phyloP scores from a whole-genome alignment of 2,797 vertebrate genomes.

The Hapalemur alaotrensis region DNA sequence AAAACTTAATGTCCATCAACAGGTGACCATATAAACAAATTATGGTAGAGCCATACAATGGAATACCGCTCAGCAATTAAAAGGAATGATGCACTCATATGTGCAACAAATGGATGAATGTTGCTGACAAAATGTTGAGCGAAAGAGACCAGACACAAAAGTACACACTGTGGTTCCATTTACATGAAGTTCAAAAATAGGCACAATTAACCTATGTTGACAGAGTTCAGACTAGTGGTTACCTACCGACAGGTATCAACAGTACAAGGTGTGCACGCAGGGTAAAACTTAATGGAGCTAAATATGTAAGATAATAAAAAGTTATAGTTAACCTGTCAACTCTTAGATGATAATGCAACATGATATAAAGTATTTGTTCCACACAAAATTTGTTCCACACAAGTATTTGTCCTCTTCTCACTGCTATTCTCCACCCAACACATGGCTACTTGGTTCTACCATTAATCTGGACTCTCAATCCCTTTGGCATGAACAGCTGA shows the following conservation, averaged over 20 bases:
- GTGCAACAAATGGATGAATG: background rate
- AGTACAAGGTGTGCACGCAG: background rate
- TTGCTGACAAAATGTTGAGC: accelerated
- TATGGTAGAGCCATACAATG: too few species aligned
- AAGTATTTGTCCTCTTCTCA: too few species aligned
- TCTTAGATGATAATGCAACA: background rate
- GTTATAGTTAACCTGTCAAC: background rate
- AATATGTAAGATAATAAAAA: background rate
- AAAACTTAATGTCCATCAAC: background rate
- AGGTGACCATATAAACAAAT: background rate
- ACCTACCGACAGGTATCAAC: too few species aligned
- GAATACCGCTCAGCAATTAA: background rate
- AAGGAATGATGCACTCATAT: background rate
- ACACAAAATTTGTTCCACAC: background rate
- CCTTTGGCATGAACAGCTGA: background rate
- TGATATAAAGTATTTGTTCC: background rate
- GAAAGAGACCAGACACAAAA: background rate
- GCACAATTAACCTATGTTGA: background rate
- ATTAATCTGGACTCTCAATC: background rate
- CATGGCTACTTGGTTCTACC: background rate
- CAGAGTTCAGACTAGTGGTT: background rate
- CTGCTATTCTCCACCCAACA: background rate
- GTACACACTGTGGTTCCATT: background rate
- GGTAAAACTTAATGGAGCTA: background rate
- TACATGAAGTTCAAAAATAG: background rate